Percentiles rank a stretch among this genome's conserved stretches.
Conservation (phyloP, 2,888 invertebrate genomes). For the Melieria crassipennis region DNA sequence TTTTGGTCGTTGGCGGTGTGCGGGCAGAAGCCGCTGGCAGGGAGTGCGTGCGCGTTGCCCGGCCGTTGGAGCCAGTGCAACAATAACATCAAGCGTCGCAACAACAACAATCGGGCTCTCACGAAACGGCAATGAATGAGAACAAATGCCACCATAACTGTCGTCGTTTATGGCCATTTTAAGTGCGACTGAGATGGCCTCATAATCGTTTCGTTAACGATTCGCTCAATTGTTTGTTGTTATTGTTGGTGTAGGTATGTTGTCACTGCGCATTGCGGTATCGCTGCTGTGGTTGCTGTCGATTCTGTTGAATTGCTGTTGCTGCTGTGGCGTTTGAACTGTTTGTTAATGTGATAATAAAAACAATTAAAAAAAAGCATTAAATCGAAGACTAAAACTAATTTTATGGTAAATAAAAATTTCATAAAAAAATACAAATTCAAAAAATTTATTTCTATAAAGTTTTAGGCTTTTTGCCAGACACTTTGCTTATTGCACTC, state of each 20-base stretch:
- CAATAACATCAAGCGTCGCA: slow-evolving; percentile 4
- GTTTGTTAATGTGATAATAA: not conserved
- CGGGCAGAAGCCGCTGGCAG: not conserved
- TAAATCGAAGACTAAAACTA: not conserved
- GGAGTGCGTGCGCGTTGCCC: too few species aligned
- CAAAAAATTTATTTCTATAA: not conserved
- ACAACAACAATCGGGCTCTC: slow-evolving; percentile 16
- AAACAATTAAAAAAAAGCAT: not conserved
- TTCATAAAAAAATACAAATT: not conserved
- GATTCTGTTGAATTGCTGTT: too few species aligned
- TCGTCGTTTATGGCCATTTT: slow-evolving; percentile 64
- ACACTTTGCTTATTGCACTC: too few species aligned
- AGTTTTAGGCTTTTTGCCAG: too few species aligned
- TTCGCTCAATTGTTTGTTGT: slow-evolving; percentile 54
- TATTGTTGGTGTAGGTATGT: slow-evolving; percentile 29
- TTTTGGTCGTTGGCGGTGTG: slow-evolving; percentile 37
- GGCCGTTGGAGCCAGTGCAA: not conserved
- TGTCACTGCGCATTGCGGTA: not conserved
- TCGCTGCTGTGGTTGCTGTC: slow-evolving; percentile 28
- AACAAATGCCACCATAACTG: slow-evolving; percentile 54
- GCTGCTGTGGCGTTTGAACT: not conserved
- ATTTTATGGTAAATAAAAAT: not conserved
- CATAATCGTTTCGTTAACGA: slow-evolving; percentile 64
- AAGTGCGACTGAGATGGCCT: slow-evolving; percentile 66
- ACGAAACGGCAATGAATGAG: not conserved